phyloP scores from a whole-genome alignment of 2,888 invertebrate species.

The Andricus quercusramuli region DNA sequence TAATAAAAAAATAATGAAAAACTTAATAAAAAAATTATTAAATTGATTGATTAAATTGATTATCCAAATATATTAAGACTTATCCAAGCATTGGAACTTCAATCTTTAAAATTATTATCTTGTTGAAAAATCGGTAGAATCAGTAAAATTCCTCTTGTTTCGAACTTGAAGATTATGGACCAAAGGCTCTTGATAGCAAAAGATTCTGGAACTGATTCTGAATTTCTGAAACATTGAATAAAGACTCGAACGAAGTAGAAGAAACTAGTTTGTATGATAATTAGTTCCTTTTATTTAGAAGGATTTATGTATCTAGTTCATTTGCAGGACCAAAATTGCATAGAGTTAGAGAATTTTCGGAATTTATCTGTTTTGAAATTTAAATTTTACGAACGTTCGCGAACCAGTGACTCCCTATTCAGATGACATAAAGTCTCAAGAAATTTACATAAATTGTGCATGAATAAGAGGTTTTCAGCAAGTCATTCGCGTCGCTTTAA shows the following conservation, averaged over 20 bases:
- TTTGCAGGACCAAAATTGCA: conserved; percentile 25
- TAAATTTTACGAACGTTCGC: conserved; percentile 28
- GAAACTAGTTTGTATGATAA: conserved; percentile 34
- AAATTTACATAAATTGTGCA: conserved; percentile 32
- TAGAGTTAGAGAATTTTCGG: conserved; percentile 23
- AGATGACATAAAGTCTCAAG: conserved; percentile 14
- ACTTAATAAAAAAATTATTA: neutral
- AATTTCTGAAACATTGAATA: conserved; percentile 32
- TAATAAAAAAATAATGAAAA: no score
- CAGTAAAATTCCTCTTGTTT: neutral
- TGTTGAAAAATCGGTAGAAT: neutral
- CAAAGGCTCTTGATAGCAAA: conserved; percentile 13
- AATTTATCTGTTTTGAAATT: conserved; percentile 30
- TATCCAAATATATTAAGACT: neutral
- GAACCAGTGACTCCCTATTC: neutral
- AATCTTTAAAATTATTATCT: no score
- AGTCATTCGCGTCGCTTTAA: neutral
- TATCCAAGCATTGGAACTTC: neutral
- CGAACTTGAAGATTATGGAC: conserved; percentile 4
- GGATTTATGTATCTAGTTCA: conserved; percentile 14
- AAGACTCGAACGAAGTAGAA: conserved; percentile 30
- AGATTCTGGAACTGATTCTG: conserved; percentile 25
- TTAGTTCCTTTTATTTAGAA: conserved; percentile 27
- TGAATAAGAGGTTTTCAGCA: neutral
- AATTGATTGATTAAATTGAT: no score